Base-by-base conservation (phyloP, 2,888 invertebrate species). In the Eubasilissa splendida region DNA sequence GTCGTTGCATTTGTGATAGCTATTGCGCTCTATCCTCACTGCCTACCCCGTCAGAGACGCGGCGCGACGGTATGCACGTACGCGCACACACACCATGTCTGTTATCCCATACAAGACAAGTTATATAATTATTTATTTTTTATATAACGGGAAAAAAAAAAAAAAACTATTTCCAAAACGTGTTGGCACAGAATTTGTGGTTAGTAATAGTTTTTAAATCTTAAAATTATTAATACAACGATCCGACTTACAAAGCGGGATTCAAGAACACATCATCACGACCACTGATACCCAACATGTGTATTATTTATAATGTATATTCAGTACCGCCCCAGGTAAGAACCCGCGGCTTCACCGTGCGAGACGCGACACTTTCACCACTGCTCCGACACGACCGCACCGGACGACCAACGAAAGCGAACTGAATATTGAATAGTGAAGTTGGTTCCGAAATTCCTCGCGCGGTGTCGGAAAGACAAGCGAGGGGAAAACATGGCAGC, bases 1-100 rank as follows among this genome's bases (percentile, higher is more conserved):
- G 70, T 53, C 70, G 70, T 70, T 53, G 70, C 70, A 70, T 70
- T 70, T 70, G 70, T 70, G 53, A 54, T 7, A 70, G 14, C 70
- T 70, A 70, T 53, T 50, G 52, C 73, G 73, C 22, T 56, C 56
- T 73, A n/a, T 56, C 73, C 73, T 73, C 73, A 31, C 73, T 73
- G 42, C 73, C 73, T 58, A 73, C 73, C 58, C 73, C 73, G 58
- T 56, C 33, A 50, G 73, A 73, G 73, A 42, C 14, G 11, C 33
- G 56, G n/a, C 73, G 56, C 33, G 73, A 5, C 58, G 73, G 58
- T 11, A 58, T 31, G 73, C 73, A 73, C 50, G 11, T n/a, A 50
- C 42, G 73, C 42, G 14, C 9, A 68, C 10, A n/a, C 53, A 68
- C 42, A 42, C 22, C 42, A 42, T 42, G 63, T 33, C 63, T 12